These are phyloP conservation scores for Cephalotes varians DNA, from an alignment of 2,888 invertebrate genomes.

Conservation along the genomic window DNA sequence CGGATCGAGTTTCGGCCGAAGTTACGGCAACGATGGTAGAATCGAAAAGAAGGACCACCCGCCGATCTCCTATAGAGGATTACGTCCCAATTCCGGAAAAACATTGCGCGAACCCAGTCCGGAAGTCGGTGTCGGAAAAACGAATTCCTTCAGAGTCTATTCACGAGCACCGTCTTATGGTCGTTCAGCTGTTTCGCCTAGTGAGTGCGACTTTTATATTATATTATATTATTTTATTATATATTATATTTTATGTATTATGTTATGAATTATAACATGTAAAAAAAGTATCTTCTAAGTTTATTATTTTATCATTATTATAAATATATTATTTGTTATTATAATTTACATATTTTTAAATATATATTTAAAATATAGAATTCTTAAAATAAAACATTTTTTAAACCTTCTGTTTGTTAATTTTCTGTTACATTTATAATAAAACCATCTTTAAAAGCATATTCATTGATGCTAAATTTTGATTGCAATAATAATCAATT, in stretches of 20 bases:
- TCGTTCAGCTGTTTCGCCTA: conserved; percentile 69
- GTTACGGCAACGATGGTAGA: conserved; percentile 77
- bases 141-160: conserved; percentile 76
- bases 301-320: not conserved
- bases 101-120: conserved; percentile 88
- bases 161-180: conserved; percentile 77
- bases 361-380: not conserved
- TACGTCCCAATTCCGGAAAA: conserved; percentile 79
- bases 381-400: not conserved
- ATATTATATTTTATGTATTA: not conserved
- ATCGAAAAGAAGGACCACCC: conserved; percentile 85
- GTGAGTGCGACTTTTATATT: conserved; percentile 70
- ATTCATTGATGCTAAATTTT: not conserved
- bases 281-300: not conserved
- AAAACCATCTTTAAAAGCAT: not conserved
- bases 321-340: not conserved
- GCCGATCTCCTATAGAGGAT: conserved; percentile 86
- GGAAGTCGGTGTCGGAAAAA: conserved; percentile 78
- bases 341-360: not conserved
- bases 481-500: not conserved
- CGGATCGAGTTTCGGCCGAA: conserved; percentile 75
- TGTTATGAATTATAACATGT: not conserved
- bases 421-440: no score
- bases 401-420: not conserved
- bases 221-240: not conserved